Evolutionary conservation across 1,140 invertebrate genomes (phyloP).

Genomic region (Euborellia annulipes): DNA sequence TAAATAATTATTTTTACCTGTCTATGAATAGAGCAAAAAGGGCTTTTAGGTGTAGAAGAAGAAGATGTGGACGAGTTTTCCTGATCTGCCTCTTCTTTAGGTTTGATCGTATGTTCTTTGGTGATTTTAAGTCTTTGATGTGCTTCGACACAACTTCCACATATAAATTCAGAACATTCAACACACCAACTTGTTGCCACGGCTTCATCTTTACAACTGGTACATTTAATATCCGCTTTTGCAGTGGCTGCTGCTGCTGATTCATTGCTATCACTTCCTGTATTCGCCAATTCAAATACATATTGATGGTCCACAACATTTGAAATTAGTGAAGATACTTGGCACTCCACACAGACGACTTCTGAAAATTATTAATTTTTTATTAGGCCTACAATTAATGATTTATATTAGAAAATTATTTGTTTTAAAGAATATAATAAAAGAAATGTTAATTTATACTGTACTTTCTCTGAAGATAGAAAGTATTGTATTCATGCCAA

Average conservation of each 20-base stretch:
- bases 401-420: no score
- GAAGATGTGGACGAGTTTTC: conserved; percentile 35
- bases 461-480: no score
- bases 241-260: conserved; percentile 20
- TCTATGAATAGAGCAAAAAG: conserved; percentile 57
- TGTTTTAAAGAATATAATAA: no score
- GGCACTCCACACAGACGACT: conserved; percentile 38
- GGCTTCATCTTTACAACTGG: conserved; percentile 64
- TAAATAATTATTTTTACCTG: conserved; percentile 30
- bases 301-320: conserved; percentile 63
- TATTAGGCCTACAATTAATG: no score
- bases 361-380: no score
- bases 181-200: conserved; percentile 70
- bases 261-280: conserved; percentile 26
- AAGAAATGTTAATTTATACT: no score
- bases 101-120: conserved; percentile 80
- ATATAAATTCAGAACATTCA: conserved; percentile 80
- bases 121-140: conserved; percentile 71
- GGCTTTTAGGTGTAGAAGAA: conserved; percentile 32
- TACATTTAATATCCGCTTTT: conserved; percentile 52
- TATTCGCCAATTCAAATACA: conserved; percentile 33
- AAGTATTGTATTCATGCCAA: no score
- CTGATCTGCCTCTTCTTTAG: conserved; percentile 55
- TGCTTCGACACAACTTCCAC: conserved; percentile 68
- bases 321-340: conserved; percentile 38